Base-by-base conservation (phyloP, 2,888 invertebrate genomes). In the Coenonympha arcania region DNA sequence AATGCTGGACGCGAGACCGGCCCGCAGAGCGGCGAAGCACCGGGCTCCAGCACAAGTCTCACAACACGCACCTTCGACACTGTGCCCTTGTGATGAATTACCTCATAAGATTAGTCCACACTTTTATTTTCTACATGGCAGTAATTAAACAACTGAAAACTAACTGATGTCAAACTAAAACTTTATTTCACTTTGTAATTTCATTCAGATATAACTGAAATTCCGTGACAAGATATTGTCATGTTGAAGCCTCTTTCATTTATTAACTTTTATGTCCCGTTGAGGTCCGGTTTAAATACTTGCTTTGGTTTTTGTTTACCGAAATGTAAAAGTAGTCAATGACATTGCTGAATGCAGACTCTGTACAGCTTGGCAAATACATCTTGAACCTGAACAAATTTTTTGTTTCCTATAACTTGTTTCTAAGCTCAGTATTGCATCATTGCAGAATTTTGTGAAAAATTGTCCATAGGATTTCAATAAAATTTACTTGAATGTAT, bases 11-110 rank as follows among this genome's bases (percentile, higher is more conserved):
- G 88, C 39, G 89, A 88, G 64, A 82, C 88, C 52, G 88, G 88
- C 8, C 88, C 88, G 31, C 90, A 90, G 60, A 82, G 89, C 52
- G 89, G 89, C 34, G 89, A 90, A 65, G 89, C 90, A n/a, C 88
- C 89, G 1, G 90, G 90, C 36, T 90, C 90, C 53, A 87, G 87
- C 68, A 87, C 86, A 54, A 85, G 80, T 64, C 71, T 85, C 54
- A 71, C 80, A 52, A 69, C 75, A 4, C 79, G 84, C 61, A 75
- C 79, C 56, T 82, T 79, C 55, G 84, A 81, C 54, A 71, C 78
- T 37, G 82, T 84, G 63, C 81, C 82, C 64, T 79, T 85, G 85
- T 85, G 83, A 84, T 84, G 71, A 79, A 70, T 62, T 71, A 68
- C 72, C 65, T 71, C 63, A 59, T 68, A 69, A 65, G 62, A 69